Base-by-base conservation (phyloP, 1,140 invertebrate species). In the Vollenhovia emeryi region DNA sequence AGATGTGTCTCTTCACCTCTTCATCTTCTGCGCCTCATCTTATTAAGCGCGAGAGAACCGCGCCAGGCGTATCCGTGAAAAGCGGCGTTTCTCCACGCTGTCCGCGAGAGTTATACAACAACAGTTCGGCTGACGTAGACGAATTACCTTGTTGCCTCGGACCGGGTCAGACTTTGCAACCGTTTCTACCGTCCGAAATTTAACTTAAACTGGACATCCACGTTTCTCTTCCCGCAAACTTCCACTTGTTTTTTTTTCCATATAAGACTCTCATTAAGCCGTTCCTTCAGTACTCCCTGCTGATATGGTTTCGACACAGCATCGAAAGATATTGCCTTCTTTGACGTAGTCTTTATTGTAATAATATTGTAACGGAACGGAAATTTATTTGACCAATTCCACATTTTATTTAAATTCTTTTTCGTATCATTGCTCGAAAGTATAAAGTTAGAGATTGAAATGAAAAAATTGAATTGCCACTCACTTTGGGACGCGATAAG, bases 11-110 rank as follows among this genome's bases (percentile, higher is more conserved):
- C 50, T 55, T 52, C 55, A 43, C 6, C 36, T 43, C 55, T 45
- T 76, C 74, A 45, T 76, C 73, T 43, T 76, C 24, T n/a, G 55
- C 18, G 55, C 21, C 15, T 66, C 62, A 62, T 76, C 74, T 76
- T 30, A 60, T 76, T 76, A 43, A 60, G 52, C 18, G 18, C 24
- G 36, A 9, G 40, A 40, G 15, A 59, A 24, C 11, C 50, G 33
- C 68, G 18, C 9, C 60, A 13, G 18, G 18, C 55, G 8, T 6
- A 74, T 74, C 33, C 24, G 55, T 76, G 55, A 76, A 76, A 76
- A 76, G 36, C 18, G 36, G 24, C 74, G 55, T 76, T 76, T 45
- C 74, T 62, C 55, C 57, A 45, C 11, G 55, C 55, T 30, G 55
- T 60, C 6, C 30, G 71, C 50, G n/a, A 40, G 36, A 2, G 24